Base-by-base conservation (phyloP, 2,113 vertebrate species). In the Orcinus orca region DNA sequence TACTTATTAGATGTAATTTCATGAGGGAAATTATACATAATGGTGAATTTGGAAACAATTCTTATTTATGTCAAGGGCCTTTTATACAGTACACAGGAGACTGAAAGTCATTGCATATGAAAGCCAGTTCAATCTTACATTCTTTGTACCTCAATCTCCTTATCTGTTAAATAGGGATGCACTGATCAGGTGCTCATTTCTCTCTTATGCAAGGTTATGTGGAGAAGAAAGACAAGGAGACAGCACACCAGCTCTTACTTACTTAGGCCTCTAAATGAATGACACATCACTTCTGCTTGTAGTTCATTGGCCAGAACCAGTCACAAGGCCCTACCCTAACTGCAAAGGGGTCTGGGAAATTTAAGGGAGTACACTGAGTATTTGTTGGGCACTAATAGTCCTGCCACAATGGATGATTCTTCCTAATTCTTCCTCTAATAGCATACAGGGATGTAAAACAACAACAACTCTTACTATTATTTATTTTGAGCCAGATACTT, bases 281-380 rank as follows among this genome's bases (percentile, higher is more conserved):
- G 29, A 96, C 20, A 79, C 44, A 62, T 90, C 20, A 50, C 68
- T 93, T 88, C 76, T 93, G 38, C 31, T 90, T 63, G 82, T 77
- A n/a, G 53, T 73, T 93, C 14, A 71, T 58, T 90, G 74, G 8
- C 38, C 15, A 77, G 41, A 95, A 85, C 21, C 50, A 93, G 58
- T 77, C 33, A 79, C 3, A 79, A 86, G 33, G 9, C 38, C 36
- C 63, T 36, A 77, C 10, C 13, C 36, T 68, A 92, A 89, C 62
- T 77, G 31, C 13, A 95, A 90, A 92, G 33, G 33, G 85, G 38
- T 29, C 73, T 96, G 41, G 79, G 73, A 71, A 89, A 77, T 92
- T 5, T 67, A 53, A 77, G 9, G n/a, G 33, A 70, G 8, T 17
- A 81, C 26, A n/a, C 89, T n/a, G 60, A 80, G 4, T 85, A 91